Conservation (phyloP, 2,113 vertebrate genomes). For the Illadopsis cleaveri region DNA sequence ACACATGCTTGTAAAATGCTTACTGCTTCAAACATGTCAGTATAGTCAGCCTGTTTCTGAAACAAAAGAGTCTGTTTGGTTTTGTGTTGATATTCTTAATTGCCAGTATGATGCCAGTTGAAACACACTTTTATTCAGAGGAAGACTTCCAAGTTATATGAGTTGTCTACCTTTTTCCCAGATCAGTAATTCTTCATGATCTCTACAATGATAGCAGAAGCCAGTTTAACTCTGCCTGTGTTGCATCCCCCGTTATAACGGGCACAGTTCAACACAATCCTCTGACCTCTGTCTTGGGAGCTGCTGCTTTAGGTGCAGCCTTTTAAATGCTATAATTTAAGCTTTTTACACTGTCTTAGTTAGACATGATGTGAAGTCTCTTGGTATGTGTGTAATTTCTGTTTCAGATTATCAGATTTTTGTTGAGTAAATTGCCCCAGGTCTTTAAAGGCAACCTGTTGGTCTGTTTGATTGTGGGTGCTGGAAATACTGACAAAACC, state of each 20-base stretch:
- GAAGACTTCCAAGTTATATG: not conserved
- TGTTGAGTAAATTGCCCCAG: not conserved
- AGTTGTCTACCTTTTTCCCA: not conserved
- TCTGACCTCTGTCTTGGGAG: not conserved
- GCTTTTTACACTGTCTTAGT: not conserved
- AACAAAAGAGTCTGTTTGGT: not conserved
- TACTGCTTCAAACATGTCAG: not conserved
- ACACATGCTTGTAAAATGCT: not conserved
- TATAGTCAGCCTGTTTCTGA: not conserved
- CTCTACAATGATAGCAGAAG: not conserved
- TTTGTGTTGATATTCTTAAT: not conserved
- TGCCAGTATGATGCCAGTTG: not conserved
- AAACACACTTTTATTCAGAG: not conserved
- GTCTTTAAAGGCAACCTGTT: not conserved
- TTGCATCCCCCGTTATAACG: not conserved
- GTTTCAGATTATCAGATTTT: not conserved
- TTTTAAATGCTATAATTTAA: not conserved
- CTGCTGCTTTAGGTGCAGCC: not conserved
- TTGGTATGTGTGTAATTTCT: not conserved
- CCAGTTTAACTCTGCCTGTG: not conserved
- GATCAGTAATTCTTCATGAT: not conserved
- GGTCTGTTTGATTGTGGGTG: not conserved
- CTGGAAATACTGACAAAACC: not conserved
- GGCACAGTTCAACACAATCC: not conserved
- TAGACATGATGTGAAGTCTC: not conserved